Conservation (phyloP, 2,888 invertebrate species). For the Tryphoninae sp. region DNA sequence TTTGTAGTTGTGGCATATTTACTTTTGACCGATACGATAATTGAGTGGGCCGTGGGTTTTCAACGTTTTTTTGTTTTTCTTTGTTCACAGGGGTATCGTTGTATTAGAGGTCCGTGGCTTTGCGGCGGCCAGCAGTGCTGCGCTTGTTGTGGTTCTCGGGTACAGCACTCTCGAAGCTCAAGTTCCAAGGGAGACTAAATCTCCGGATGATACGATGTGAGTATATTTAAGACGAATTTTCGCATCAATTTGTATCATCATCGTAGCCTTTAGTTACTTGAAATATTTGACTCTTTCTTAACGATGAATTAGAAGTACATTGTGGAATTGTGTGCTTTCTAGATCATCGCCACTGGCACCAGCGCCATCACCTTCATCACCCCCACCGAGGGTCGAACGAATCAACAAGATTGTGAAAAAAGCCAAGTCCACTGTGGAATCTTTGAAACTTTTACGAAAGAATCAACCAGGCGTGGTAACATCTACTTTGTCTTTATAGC, state of each 20-base stretch:
- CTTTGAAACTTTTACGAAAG: slow-evolving; percentile 72
- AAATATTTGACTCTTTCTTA: neutral
- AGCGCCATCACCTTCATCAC: slow-evolving; percentile 29
- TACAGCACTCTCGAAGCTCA: slow-evolving; percentile 77
- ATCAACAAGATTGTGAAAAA: slow-evolving; percentile 73
- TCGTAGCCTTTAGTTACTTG: too few relatives aligned
- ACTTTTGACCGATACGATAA: neutral
- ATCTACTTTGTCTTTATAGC: neutral
- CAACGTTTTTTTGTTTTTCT: slow-evolving; percentile 4
- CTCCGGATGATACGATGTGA: slow-evolving; percentile 58
- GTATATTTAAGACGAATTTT: slow-evolving; percentile 18
- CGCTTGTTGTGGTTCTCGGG: slow-evolving; percentile 76
- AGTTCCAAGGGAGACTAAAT: slow-evolving; percentile 70
- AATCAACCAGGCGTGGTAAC: slow-evolving; percentile 77
- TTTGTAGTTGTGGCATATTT: neutral
- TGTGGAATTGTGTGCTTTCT: slow-evolving; percentile 31
- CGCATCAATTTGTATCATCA: neutral
- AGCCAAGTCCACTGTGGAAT: slow-evolving; percentile 70
- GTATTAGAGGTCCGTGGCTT: slow-evolving; percentile 78
- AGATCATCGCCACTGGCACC: slow-evolving; percentile 63
- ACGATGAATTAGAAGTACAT: slow-evolving; percentile 48
- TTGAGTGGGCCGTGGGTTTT: neutral
- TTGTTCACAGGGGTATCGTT: slow-evolving; percentile 75
- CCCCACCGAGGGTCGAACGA: slow-evolving; percentile 70
- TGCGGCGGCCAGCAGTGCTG: slow-evolving; percentile 79